A percentile compares a stretch with the other conserved stretches of the same genome.
Conservation (phyloP, 2,888 invertebrate genomes). For the Aphelenchoides bicaudatus region DNA sequence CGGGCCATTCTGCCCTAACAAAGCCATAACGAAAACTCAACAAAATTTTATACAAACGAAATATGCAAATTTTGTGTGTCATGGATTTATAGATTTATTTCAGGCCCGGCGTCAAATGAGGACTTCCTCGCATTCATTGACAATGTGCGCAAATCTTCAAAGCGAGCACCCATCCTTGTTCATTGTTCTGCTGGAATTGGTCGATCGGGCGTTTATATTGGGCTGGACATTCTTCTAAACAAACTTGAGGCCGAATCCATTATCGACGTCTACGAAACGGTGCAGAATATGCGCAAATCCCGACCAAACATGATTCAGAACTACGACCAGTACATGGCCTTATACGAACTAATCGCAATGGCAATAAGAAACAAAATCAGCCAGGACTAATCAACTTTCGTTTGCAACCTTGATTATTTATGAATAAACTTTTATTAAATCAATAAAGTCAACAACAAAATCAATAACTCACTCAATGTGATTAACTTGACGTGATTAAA, state of each 20-base stretch:
- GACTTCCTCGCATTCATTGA: conserved; percentile 42
- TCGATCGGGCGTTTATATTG: conserved; percentile 55
- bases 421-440: no score
- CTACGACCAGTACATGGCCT: conserved; percentile 34
- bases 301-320: conserved; percentile 38
- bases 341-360: conserved; percentile 39
- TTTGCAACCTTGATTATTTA: no score
- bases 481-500: no score
- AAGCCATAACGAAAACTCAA: no score
- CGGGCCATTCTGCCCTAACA: no score
- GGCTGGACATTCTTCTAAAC: conserved; percentile 38
- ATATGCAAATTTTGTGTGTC: no score
- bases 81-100: no score
- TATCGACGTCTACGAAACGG: conserved; percentile 32
- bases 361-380: conserved; percentile 32
- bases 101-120: conserved; percentile 27
- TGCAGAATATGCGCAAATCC: conserved; percentile 25
- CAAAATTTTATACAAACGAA: no score
- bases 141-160: conserved; percentile 28
- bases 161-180: conserved; percentile 46
- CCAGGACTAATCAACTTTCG: no score
- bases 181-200: conserved; percentile 57
- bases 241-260: conserved; percentile 20
- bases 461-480: no score
- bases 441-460: no score